These are phyloP conservation scores for Papilio polytes DNA, from an alignment of 1,140 invertebrate species.

Conservation along the genomic window DNA sequence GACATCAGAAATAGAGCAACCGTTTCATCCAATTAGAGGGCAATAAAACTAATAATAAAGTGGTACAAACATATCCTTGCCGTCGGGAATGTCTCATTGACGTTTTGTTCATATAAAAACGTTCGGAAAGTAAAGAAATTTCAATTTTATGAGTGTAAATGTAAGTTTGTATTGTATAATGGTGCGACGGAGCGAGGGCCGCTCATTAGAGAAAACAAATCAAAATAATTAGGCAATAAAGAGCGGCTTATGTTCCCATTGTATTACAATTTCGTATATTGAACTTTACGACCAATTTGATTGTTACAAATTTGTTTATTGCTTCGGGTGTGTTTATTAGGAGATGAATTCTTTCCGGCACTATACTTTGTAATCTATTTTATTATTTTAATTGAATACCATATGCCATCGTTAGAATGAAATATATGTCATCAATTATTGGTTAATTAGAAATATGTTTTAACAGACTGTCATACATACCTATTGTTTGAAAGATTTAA, in stretches of 20 bases:
- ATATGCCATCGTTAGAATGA: slow-evolving; percentile 8
- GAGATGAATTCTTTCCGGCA: slow-evolving; percentile 38
- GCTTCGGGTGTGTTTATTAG: slow-evolving; percentile 48
- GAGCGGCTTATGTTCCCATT: slow-evolving; percentile 65
- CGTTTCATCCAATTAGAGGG: slow-evolving; percentile 69
- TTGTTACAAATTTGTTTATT: slow-evolving; percentile 80
- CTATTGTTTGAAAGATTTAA: neutral
- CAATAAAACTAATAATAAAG: slow-evolving; percentile 66
- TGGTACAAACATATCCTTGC: slow-evolving; percentile 37
- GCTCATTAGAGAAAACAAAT: slow-evolving; percentile 80
- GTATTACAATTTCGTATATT: slow-evolving; percentile 72
- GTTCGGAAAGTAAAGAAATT: slow-evolving; percentile 39
- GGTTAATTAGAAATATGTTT: neutral
- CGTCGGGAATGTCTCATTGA: neutral
- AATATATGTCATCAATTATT: neutral
- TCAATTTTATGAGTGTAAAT: slow-evolving; percentile 11
- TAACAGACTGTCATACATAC: neutral
- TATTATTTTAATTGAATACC: slow-evolving; percentile 13
- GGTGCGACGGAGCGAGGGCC: slow-evolving; percentile 57
- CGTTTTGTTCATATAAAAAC: slow-evolving; percentile 42
- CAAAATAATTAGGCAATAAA: slow-evolving; percentile 80
- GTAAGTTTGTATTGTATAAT: slow-evolving; percentile 47
- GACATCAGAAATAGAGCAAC: slow-evolving; percentile 54
- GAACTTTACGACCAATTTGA: slow-evolving; percentile 67
- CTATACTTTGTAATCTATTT: slow-evolving; percentile 28